Conservation (phyloP, 2,888 invertebrate species). For the Cremastinae sp. region DNA sequence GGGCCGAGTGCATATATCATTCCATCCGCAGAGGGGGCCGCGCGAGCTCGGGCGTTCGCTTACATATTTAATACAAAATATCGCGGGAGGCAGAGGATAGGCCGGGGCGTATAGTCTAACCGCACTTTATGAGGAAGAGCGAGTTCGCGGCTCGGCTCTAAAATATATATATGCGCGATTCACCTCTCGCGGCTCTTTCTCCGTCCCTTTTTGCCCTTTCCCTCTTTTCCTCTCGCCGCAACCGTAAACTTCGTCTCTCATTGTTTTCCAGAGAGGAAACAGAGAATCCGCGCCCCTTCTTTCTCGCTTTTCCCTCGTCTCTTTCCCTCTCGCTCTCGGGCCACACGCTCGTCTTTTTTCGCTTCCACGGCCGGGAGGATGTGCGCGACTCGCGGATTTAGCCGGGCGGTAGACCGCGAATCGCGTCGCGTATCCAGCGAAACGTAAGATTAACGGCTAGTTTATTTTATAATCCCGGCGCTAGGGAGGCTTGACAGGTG, state of each 20-base stretch:
- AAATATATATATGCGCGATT: conserved; percentile 77
- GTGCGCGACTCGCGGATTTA: conserved; percentile 47
- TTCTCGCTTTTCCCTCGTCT: not conserved
- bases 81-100: conserved; percentile 33
- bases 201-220: conserved; percentile 47
- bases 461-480: conserved; percentile 67
- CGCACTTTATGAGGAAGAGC: conserved; percentile 73
- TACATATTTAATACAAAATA: conserved; percentile 24
- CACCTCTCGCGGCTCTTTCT: conserved; percentile 25
- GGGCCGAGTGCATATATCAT: no score
- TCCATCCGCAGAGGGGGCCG: no score
- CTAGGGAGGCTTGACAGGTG: conserved; percentile 29
- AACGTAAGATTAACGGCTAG: conserved; percentile 69
- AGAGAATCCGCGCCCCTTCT: not conserved
- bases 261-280: conserved; percentile 70
- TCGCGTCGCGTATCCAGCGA: conserved; percentile 61
- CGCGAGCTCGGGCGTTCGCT: no score
- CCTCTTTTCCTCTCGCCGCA: conserved; percentile 54
- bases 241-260: conserved; percentile 73
- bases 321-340: not conserved
- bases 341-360: not conserved
- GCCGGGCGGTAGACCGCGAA: conserved; percentile 58
- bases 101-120: conserved; percentile 64
- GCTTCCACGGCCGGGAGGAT: not conserved
- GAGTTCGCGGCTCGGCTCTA: conserved; percentile 68